Evolutionary conservation across 2,113 vertebrate species (phyloP), one percentile per base, ranked within the genome.

Genomic region (Labrus mixtus): DNA sequence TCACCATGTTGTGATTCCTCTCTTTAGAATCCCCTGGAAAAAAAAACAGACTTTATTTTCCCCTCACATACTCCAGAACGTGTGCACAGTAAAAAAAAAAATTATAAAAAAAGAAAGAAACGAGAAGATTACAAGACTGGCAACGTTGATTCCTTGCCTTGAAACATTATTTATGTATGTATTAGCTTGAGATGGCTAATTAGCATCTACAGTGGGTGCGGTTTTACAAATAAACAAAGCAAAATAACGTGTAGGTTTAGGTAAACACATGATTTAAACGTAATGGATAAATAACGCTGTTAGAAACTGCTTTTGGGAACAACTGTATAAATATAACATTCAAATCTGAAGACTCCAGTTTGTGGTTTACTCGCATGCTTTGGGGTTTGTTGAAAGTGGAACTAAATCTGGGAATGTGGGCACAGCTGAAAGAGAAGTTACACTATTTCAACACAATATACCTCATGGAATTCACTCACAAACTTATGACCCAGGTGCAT

Each of bases 371-470:
- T 46, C 5, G 45, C 9, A 43, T 43, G 29, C 7, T 43, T n/a
- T 33, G 15, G 16, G 50, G 33, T 41, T 54, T 63, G 53, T 59
- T 36, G 2, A 23, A 46, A 23, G 39, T n/a, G 25, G 60, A 37
- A 54, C 37, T 62, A 54, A 7, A 9, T 46, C 6, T 54, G 17
- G 12, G 37, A 64, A 64, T 58, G 50, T 68, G 73, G 29, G 10
- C 22, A 25, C 10, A 36, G 23, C 29, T 33, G 51, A 55, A 54
- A 36, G 46, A 65, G 65, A 66, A 61, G 50, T 43, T 10, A 51
- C 46, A 50, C 1, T 3, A 66, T 67, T 56, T 75, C 56, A 57
- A 16, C 29, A 67, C 20, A 60, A n/a, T 79, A n/a, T 33, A 73
- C 53, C n/a, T 16, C 45, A 41, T 16, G 37, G 19, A 54, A 64